Evolutionary conservation across 2,113 vertebrate species (phyloP).

Genomic region (Melierax canorus): DNA sequence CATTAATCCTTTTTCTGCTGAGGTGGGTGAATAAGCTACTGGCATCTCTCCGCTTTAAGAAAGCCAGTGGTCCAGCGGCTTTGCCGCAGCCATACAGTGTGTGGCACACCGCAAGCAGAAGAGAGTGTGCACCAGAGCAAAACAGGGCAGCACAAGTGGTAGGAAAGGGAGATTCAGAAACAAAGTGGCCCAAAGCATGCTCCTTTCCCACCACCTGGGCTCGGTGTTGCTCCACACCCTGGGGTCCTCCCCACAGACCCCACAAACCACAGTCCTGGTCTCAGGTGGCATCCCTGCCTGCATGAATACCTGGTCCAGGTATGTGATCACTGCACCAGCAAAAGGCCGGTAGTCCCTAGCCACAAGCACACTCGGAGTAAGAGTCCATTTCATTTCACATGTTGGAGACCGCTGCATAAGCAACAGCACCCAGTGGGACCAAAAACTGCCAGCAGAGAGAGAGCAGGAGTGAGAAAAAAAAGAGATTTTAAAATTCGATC

Average conservation of each 20-base stretch:
- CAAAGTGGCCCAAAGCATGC: neutral
- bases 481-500: neutral
- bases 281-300: neutral
- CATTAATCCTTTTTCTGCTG: constrained; percentile 1
- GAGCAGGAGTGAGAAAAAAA: neutral
- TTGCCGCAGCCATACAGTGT: neutral
- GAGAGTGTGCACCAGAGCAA: accelerated
- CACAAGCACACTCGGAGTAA: neutral
- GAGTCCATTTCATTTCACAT: neutral
- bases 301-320: neutral
- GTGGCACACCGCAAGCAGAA: neutral
- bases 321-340: neutral
- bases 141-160: neutral
- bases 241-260: neutral
- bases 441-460: neutral
- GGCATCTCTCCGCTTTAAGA: neutral
- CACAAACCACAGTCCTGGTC: neutral
- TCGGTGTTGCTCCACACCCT: neutral
- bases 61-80: neutral
- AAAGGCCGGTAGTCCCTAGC: neutral
- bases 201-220: neutral
- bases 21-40: neutral
- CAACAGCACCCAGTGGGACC: neutral
- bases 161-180: neutral
- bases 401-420: neutral